Evolutionary conservation across 2,888 invertebrate genomes (phyloP).

Genomic region (Thecophora atra): DNA sequence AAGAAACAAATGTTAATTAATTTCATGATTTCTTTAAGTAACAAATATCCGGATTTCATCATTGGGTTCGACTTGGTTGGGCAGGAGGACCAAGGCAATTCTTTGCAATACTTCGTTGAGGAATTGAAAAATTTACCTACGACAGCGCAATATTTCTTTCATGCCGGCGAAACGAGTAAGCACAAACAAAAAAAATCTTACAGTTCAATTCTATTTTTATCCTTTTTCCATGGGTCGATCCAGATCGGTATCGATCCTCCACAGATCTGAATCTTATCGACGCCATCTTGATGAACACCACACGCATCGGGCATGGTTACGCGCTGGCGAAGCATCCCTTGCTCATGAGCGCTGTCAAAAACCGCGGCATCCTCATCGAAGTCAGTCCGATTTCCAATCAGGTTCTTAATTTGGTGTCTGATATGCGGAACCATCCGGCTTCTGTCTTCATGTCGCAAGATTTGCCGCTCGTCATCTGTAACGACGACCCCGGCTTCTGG

Average conservation of each 20-base stretch:
- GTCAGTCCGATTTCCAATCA: conserved; percentile 65
- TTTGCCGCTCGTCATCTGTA: conserved; percentile 72
- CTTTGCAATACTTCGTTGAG: conserved; percentile 62
- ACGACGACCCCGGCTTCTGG: conserved; percentile 75
- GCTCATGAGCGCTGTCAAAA: conserved; percentile 59
- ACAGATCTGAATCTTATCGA: conserved; percentile 71
- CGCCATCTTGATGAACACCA: conserved; percentile 62
- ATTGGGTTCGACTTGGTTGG: conserved; percentile 76
- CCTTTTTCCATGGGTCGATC: background rate
- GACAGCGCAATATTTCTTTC: conserved; percentile 70
- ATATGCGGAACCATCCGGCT: conserved; percentile 74
- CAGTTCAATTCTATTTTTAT: background rate
- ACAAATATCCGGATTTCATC: conserved; percentile 68
- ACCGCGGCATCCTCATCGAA: conserved; percentile 61
- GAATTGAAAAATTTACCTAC: conserved; percentile 53
- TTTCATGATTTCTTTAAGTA: conserved; percentile 48
- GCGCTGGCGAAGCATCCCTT: conserved; percentile 64
- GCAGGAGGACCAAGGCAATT: conserved; percentile 72
- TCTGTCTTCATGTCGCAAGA: conserved; percentile 68
- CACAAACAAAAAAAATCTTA: background rate
- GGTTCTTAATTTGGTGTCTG: conserved; percentile 69
- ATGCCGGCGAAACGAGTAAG: conserved; percentile 73
- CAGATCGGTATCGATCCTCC: conserved; percentile 68
- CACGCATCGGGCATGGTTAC: conserved; percentile 64
- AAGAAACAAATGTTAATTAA: background rate